phyloP scores from a whole-genome alignment of 2,113 vertebrate genomes.

The Microcebus lehilahytsara region DNA sequence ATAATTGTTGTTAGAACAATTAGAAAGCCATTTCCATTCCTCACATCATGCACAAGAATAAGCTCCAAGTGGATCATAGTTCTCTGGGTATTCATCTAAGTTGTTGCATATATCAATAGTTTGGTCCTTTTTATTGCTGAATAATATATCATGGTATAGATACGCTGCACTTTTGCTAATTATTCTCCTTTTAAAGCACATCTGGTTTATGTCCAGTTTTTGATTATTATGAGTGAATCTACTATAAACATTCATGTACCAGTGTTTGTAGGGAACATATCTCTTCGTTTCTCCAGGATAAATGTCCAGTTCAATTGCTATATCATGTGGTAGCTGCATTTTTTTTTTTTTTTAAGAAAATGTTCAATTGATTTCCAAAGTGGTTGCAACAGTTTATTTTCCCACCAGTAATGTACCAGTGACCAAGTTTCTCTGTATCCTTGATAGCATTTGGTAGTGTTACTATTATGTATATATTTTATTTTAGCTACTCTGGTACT shows the following conservation, averaged over 20 bases:
- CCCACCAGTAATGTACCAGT: background rate
- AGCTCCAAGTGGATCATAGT: background rate
- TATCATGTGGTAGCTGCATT: background rate
- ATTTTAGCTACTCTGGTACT: background rate
- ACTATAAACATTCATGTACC: background rate
- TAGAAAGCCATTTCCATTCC: background rate
- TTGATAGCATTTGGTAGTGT: background rate
- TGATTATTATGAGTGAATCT: background rate
- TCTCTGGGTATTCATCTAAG: background rate
- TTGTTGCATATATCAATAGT: background rate
- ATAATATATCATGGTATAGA: background rate
- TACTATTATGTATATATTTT: background rate
- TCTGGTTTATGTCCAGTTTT: background rate
- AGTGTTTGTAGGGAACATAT: background rate
- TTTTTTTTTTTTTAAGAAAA: constrained; percentile 3
- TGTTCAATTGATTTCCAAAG: background rate
- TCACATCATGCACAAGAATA: background rate
- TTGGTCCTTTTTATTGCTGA: background rate
- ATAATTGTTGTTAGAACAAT: background rate
- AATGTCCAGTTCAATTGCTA: background rate
- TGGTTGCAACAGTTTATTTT: background rate
- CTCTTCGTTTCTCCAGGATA: background rate
- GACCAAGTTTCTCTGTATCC: background rate
- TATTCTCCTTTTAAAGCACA: background rate
- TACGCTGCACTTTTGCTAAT: background rate